These are phyloP conservation scores for Macrotis lagotis DNA, from an alignment of 2,113 vertebrate genomes.

Conservation along the genomic window DNA sequence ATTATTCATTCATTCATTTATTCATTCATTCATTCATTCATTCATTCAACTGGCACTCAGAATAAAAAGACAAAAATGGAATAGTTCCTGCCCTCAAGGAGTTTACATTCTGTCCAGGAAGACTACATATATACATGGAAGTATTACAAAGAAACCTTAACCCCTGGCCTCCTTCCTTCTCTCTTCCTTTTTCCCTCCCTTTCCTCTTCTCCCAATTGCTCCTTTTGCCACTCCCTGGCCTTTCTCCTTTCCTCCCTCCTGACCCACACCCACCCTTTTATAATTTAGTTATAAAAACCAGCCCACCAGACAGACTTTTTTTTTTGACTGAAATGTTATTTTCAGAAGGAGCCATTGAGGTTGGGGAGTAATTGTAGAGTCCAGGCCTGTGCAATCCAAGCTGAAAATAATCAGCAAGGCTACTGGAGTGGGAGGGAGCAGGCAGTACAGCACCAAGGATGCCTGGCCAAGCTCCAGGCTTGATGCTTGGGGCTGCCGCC, in stretches of 20 bases:
- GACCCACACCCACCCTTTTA: slow-evolving; percentile 86
- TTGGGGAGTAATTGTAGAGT: slow-evolving; percentile 86
- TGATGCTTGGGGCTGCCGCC: background rate
- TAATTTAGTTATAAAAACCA: slow-evolving; percentile 85
- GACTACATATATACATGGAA: background rate
- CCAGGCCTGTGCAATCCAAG: slow-evolving; percentile 81
- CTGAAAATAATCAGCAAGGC: slow-evolving; percentile 85
- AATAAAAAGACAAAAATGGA: background rate
- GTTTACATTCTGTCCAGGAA: background rate
- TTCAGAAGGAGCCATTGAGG: slow-evolving; percentile 87
- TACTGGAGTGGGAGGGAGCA: slow-evolving; percentile 81
- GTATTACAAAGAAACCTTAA: background rate
- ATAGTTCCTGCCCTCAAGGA: background rate
- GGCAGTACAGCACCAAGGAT: slow-evolving; percentile 62
- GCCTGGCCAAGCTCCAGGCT: slow-evolving; percentile 16
- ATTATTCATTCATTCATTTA: background rate
- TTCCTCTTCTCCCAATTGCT: slow-evolving; percentile 71
- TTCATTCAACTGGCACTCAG: background rate
- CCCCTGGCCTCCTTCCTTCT: slow-evolving; percentile 43
- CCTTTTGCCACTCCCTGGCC: slow-evolving; percentile 70
- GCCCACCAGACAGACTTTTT: slow-evolving; percentile 87
- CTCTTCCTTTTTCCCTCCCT: slow-evolving; percentile 50
- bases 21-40: background rate
- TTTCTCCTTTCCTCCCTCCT: slow-evolving; percentile 67
- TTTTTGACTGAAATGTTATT: slow-evolving; percentile 85